Evolutionary conservation across 2,888 invertebrate genomes (phyloP).

Genomic region (Drosophila nigricruria): DNA sequence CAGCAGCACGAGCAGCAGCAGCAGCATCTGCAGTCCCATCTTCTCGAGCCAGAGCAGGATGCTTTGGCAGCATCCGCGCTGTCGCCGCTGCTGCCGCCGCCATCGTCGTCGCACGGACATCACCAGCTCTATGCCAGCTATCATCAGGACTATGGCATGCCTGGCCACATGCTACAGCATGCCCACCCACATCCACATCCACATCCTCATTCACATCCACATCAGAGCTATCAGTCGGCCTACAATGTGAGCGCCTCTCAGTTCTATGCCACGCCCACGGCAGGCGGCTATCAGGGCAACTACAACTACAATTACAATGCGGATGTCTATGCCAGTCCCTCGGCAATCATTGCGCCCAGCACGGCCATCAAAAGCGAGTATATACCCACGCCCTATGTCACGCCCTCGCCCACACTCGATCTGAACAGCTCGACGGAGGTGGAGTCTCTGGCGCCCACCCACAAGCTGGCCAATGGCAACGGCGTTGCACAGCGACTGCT

Average conservation of each 20-base stretch:
- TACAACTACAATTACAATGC: conserved; percentile 74
- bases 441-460: conserved; percentile 68
- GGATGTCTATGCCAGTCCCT: conserved; percentile 59
- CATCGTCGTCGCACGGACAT: conserved; percentile 45
- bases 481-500: conserved; percentile 66
- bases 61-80: conserved; percentile 50
- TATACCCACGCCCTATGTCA: conserved; percentile 82
- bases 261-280: conserved; percentile 60
- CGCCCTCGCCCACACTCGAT: conserved; percentile 84
- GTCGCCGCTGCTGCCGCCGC: conserved; percentile 61
- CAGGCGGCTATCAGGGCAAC: conserved; percentile 54
- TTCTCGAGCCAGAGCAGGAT: conserved; percentile 58
- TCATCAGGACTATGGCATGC: conserved; percentile 76
- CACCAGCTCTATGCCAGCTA: conserved; percentile 70
- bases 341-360: conserved; percentile 36
- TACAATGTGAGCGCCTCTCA: conserved; percentile 65
- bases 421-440: conserved; percentile 84
- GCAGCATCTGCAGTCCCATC: conserved; percentile 45
- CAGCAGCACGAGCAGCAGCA: conserved; percentile 46
- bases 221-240: conserved; percentile 61
- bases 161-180: conserved; percentile 68
- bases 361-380: conserved; percentile 74
- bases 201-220: conserved; percentile 42
- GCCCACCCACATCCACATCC: conserved; percentile 25
- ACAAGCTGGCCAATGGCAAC: conserved; percentile 59